Evolutionary conservation across 2,113 vertebrate genomes (phyloP).

Genomic region (Pyxicephalus adspersus): DNA sequence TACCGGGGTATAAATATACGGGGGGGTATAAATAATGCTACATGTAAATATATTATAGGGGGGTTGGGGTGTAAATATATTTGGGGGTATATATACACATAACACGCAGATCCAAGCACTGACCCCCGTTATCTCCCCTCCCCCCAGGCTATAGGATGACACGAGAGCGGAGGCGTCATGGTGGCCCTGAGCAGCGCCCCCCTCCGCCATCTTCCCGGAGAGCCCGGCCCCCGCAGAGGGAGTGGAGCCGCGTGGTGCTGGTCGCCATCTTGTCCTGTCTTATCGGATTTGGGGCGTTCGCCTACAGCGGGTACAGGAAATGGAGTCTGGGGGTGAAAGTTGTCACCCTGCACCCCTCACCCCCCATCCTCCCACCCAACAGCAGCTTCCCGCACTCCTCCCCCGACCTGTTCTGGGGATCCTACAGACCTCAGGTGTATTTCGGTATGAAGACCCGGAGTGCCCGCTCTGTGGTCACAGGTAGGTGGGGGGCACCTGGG

Average conservation of each 20-base stretch:
- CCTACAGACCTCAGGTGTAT: constrained; percentile 92
- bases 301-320: constrained; percentile 75
- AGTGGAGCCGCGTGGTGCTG: neutral
- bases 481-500: constrained; percentile 68
- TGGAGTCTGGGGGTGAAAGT: constrained; percentile 75
- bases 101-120: too few relatives aligned
- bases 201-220: neutral
- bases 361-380: constrained; percentile 71
- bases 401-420: constrained; percentile 86
- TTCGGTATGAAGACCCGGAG: constrained; percentile 97
- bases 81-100: neutral
- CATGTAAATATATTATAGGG: too few relatives aligned
- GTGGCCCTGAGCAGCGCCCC: neutral
- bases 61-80: too few relatives aligned
- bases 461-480: constrained; percentile 80
- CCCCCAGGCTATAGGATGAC: constrained; percentile 1
- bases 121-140: neutral
- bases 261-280: neutral
- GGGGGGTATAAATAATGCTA: too few relatives aligned
- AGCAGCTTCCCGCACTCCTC: constrained; percentile 76
- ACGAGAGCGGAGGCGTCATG: constrained; percentile 39
- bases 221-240: neutral
- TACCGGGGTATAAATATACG: too few relatives aligned
- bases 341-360: constrained; percentile 78
- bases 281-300: constrained; percentile 33